Base-by-base conservation (phyloP, 2,888 invertebrate species). In the Magallana nippona region DNA sequence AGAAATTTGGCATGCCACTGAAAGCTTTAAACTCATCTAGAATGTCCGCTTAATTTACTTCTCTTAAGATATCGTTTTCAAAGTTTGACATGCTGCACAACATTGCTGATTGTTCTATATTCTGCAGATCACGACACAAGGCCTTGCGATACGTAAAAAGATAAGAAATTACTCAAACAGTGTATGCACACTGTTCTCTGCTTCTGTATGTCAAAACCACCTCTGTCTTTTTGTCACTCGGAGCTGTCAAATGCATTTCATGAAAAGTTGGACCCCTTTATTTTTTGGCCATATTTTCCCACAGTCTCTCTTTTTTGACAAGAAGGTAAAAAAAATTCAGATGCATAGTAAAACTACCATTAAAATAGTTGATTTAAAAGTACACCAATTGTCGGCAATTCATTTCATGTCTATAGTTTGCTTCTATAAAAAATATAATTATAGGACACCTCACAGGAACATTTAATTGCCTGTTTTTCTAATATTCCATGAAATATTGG, bases 41-140 rank as follows among this genome's bases (percentile, higher is more conserved):
- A 63, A 63, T 63, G 63, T 63, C 63, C 27, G 11, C 63, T 11
- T 63, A 63, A 63, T 63, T 63, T 63, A 13, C 11, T 27, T 63
- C 63, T 63, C 63, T 22, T 63, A 63, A 63, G 63, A 63, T 63
- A 63, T 63, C 63, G 22, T 63, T 63, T 63, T 63, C 63, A 22
- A 22, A 27, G 63, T 63, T 63, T 63, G 63, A 63, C 63, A 63
- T 63, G 63, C 63, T 22, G 19, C 22, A 27, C 63, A 63, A 27
- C 27, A 27, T 32, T 63, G 22, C 10, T 63, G 63, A 63, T 63
- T 63, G 63, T 63, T 63, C 22, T 2, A 63, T 32, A 63, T 10
- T 63, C 32, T 63, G 63, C 63, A 63, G 63, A 63, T 63, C 63
- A 63, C 22, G 32, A 22, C 63, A 63, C 63, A 22, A 11, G 19